Evolutionary conservation across 2,113 vertebrate species (phyloP), one percentile per base, ranked within the genome.

Genomic region (Chionis minor): DNA sequence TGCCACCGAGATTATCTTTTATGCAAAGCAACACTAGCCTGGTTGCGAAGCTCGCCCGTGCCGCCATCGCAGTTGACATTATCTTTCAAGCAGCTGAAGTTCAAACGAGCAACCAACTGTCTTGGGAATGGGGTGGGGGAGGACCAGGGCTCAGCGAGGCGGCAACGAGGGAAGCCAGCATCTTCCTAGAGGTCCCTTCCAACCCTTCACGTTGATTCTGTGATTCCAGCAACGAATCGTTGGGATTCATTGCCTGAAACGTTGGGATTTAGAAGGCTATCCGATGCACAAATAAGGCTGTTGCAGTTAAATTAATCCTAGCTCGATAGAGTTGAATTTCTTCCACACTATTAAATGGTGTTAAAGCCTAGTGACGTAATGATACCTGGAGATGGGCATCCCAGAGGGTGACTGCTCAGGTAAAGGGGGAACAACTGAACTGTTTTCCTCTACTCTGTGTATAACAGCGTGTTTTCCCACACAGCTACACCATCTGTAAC

Each of bases 31-130:
- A 8, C 70, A 8, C 22, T 15, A 22, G 13, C 72, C 61, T 79
- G 49, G 66, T 91, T 86, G 70, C 63, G 93, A 94, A 88, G 74
- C 88, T 86, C 70, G 80, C 65, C 70, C 17, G 62, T 4, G 2
- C 67, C 7, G n/a, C 19, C 45, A 54, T 95, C 84, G 87, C 93
- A 86, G 93, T 55, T 94, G 92, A 92, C 79, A 40, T 96, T 77
- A 27, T 93, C 84, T 94, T 77, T 72, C 72, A 49, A 58, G 80
- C 74, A 94, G 75, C 67, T 90, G 1, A 92, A 91, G 63, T 86
- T 97, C 92, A 94, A 66, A 77, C 22, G 92, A 96, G 80, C 96
- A 97, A 83, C 69, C 86, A 93, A 92, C 86, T 56, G 74, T 40
- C 63, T 73, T 52, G 69, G 87, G 81, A 63, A 85, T n/a, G 77